Evolutionary conservation across 2,113 vertebrate genomes (phyloP), one percentile per base, ranked within the genome.

Genomic region (Puffinus mauretanicus): DNA sequence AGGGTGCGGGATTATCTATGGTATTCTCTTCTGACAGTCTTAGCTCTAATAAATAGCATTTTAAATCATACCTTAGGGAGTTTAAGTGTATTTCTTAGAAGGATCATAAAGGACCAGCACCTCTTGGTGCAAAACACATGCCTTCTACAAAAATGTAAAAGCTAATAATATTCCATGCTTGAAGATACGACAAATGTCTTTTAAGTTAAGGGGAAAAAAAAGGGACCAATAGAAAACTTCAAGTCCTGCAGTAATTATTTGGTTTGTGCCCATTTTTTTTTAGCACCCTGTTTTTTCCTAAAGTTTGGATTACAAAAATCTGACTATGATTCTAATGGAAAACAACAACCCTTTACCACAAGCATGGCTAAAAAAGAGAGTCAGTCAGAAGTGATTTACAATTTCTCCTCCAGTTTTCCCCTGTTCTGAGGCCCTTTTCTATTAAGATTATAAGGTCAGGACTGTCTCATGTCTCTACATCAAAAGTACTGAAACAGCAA

Each of bases 251-350:
- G 16, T n/a, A 81, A 67, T 34, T 38, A 30, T 15, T 21, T 24
- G 16, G 8, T 73, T 82, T 71, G 8, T 64, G 5, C 29, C 30
- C 44, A 0, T 8, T 27, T n/a, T 84, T 84, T 70, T 73, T 58
- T 21, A 47, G 15, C 24, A 38, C 2, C 1, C 7, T 26, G 6
- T 0, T 69, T 78, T 84, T 55, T 24, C 16, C 16, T 57, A 0
- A 36, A 55, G 30, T 49, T 60, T 55, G 36, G 16, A n/a, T 40
- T 49, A 55, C 54, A 70, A 76, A 65, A 51, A 64, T 27, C 12
- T 27, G 15, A 83, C 7, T 29, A 13, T 16, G 20, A n/a, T 20
- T 79, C 16, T 75, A 58, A 58, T 15, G 29, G 13, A 62, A 93
- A 73, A 54, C 16, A 66, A 42, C 17, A 34, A 21, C 20, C 52